Percentiles rank a stretch among this genome's conserved stretches.
These are phyloP conservation scores for Quadroppia sp. DNA, from an alignment of 2,888 invertebrate genomes.

Conservation along the genomic window DNA sequence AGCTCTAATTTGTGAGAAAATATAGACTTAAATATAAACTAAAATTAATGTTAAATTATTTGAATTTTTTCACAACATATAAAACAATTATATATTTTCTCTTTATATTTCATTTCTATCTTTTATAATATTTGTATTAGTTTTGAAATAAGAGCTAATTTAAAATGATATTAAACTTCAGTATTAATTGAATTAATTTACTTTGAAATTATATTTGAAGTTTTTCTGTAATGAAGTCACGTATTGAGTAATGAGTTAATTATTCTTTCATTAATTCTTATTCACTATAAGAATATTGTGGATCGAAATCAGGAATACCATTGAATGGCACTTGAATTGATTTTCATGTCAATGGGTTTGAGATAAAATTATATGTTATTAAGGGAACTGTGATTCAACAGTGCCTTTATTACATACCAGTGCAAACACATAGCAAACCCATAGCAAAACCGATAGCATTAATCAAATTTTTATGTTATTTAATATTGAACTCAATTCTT, in stretches of 20 bases:
- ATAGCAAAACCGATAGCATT: neutral
- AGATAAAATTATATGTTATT: neutral
- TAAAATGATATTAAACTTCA: too few species aligned
- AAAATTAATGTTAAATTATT: too few species aligned
- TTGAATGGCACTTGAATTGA: neutral
- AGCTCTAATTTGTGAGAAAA: neutral
- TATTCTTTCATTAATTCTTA: neutral
- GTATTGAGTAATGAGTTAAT: too few species aligned
- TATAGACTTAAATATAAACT: neutral
- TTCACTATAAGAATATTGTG: neutral
- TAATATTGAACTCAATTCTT: constrained; percentile 19
- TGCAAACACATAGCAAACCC: neutral
- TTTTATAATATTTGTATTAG: too few species aligned
- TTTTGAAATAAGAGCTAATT: too few species aligned
- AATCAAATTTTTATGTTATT: constrained; percentile 24
- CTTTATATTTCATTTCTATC: too few species aligned
- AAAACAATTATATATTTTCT: too few species aligned
- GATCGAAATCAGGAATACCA: neutral
- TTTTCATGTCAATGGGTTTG: neutral
- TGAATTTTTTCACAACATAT: too few species aligned
- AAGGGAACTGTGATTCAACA: neutral
- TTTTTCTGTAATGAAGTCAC: too few species aligned
- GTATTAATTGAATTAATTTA: too few species aligned
- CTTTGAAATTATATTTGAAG: too few species aligned
- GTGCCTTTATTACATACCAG: too few species aligned